Evolutionary conservation across 2,888 invertebrate genomes (phyloP), one percentile per base, ranked within the genome.

Genomic region (Pogonocherus hispidulus): DNA sequence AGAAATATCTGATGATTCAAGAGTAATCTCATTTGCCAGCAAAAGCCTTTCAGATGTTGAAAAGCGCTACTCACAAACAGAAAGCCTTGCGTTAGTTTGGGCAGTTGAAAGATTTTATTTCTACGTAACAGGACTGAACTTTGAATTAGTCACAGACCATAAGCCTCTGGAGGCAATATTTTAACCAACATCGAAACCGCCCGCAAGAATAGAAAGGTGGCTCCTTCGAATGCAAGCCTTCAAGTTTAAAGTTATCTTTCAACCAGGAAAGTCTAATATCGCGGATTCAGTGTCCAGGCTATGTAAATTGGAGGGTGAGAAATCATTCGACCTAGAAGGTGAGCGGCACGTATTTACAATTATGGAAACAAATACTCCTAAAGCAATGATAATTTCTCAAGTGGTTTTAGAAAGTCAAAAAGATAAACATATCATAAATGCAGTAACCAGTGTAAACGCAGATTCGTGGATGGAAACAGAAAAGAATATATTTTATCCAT

Each of bases 61-160:
- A 67, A 27, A 65, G 19, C 46, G 77, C 20, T 81, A 83, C 72
- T 86, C 78, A 2, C 81, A 83, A 70, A 80, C 80, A 0, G 83
- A 83, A 73, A 84, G 83, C 19, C 75, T 85, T 11, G 80, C 81
- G 9, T 69, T 86, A 3, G 78, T 86, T 9, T 86, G 79, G 41
- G 41, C 41, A 2, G 81, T 85, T 8, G 81, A 83, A 64, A 77
- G 80, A 66, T 87, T 86, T 73, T 78, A 84, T 64, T 75, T 79
- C 35, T 87, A 84, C 70, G 54, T 86, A 2, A 80, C 76, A 69
- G 87, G 86, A 9, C 67, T 81, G 9, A 72, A 79, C 3, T 87
- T 87, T 73, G 80, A 78, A 11, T 70, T 82, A 41, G 69, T 80
- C 0, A 81, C 77, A 1, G 80, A 81, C 63, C 80, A 81, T 54